Evolutionary conservation across 2,113 vertebrate species (phyloP).

Genomic region (Sander lucioperca): DNA sequence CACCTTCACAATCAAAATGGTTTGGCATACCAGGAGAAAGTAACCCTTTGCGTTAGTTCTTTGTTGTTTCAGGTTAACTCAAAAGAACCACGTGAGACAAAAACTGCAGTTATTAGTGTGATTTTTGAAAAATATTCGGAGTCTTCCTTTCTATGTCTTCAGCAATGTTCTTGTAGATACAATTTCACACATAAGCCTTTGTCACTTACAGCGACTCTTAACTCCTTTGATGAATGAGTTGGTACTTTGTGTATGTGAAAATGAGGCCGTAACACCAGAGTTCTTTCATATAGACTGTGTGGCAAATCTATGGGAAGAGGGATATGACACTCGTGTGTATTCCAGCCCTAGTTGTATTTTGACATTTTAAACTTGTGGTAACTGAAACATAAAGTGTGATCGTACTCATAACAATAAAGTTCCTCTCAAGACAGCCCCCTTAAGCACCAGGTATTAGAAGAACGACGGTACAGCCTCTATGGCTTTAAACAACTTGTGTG

Average conservation of each 20-base stretch:
- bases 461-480: conserved; percentile 63
- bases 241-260: background rate
- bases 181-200: background rate
- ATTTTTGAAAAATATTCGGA: conserved; percentile 3
- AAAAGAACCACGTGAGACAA: background rate
- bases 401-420: conserved; percentile 4
- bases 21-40: background rate
- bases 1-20: conserved; percentile 7
- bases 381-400: conserved; percentile 8
- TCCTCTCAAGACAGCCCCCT: conserved; percentile 16
- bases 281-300: conserved; percentile 20
- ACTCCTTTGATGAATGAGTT: background rate
- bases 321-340: conserved; percentile 14
- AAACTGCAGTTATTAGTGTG: background rate
- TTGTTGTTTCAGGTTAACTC: conserved; percentile 7
- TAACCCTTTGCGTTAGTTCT: background rate
- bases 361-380: conserved; percentile 3
- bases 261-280: background rate
- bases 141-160: background rate
- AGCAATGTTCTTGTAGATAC: background rate
- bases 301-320: background rate
- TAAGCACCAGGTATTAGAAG: conserved; percentile 64
- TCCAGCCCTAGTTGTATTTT: conserved; percentile 30
- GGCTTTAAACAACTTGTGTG: conserved; percentile 68
- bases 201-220: background rate